Conservation (phyloP, 1,140 invertebrate species). For the Drosophila biarmipes region DNA sequence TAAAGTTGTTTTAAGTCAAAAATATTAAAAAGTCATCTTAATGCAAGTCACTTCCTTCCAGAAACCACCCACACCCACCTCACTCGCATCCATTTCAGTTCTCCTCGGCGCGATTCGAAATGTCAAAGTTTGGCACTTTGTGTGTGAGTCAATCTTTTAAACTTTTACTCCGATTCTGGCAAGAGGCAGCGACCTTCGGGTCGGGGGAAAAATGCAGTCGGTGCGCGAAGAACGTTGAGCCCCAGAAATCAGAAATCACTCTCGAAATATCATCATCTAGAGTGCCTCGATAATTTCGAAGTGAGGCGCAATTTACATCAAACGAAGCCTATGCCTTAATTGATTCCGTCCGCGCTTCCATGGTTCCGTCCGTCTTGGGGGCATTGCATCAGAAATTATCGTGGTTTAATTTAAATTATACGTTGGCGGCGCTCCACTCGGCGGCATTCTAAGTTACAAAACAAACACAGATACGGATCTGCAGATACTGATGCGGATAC, state of each 20-base stretch:
- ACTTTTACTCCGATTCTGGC: slow-evolving; percentile 81
- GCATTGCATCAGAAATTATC: slow-evolving; percentile 66
- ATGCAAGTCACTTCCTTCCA: not conserved
- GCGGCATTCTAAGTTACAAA: slow-evolving; percentile 79
- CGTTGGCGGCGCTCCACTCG: slow-evolving; percentile 71
- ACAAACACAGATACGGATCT: slow-evolving; percentile 54
- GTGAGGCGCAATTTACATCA: slow-evolving; percentile 76
- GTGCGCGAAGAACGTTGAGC: slow-evolving; percentile 28
- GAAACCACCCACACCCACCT: slow-evolving; percentile 13
- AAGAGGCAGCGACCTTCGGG: slow-evolving; percentile 68
- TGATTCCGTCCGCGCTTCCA: slow-evolving; percentile 51
- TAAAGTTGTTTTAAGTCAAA: not conserved
- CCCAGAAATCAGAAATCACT: slow-evolving; percentile 33
- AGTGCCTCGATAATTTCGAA: slow-evolving; percentile 59
- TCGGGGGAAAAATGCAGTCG: slow-evolving; percentile 65
- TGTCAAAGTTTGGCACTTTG: slow-evolving; percentile 60
- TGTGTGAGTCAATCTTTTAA: slow-evolving; percentile 55
- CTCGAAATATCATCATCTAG: slow-evolving; percentile 47
- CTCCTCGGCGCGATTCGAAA: slow-evolving; percentile 30
- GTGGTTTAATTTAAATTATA: slow-evolving; percentile 81
- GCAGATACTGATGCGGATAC: slow-evolving; percentile 36
- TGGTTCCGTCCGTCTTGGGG: slow-evolving; percentile 18
- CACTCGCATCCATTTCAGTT: slow-evolving; percentile 12
- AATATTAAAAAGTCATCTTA: not conserved
- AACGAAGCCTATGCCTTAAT: slow-evolving; percentile 65